phyloP scores from a whole-genome alignment of 2,888 invertebrate species.

The Lottia gigantea region DNA sequence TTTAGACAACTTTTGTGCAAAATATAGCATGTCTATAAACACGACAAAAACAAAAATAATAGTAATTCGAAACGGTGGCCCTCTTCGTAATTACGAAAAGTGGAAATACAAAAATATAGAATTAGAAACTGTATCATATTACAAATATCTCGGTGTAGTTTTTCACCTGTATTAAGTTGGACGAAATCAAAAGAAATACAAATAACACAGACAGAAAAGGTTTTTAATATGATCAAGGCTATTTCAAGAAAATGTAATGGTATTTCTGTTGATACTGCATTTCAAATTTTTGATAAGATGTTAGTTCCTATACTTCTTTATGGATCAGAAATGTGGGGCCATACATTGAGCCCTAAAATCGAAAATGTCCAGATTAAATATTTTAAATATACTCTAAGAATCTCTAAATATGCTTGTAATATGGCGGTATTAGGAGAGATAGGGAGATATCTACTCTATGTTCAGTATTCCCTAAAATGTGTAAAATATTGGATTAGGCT shows the following conservation, averaged over 20 bases:
- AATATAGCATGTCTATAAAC: no score
- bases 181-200: background rate
- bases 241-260: background rate
- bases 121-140: no score
- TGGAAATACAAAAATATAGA: no score
- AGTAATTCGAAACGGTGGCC: no score
- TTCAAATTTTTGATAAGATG: slow-evolving; percentile 13
- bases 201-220: background rate
- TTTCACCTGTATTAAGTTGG: background rate
- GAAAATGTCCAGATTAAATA: slow-evolving; percentile 12
- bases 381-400: background rate
- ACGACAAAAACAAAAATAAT: no score
- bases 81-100: no score
- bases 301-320: slow-evolving; percentile 13
- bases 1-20: no score
- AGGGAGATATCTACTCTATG: background rate
- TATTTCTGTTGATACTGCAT: background rate
- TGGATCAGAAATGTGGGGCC: slow-evolving; percentile 12
- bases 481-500: background rate
- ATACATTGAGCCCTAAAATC: background rate
- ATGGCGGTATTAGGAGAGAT: background rate
- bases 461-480: background rate
- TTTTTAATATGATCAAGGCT: slow-evolving; percentile 7
- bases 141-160: no score
- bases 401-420: background rate